These are phyloP conservation scores for Laupala kohalensis DNA, from an alignment of 1,140 invertebrate species.

Conservation along the genomic window DNA sequence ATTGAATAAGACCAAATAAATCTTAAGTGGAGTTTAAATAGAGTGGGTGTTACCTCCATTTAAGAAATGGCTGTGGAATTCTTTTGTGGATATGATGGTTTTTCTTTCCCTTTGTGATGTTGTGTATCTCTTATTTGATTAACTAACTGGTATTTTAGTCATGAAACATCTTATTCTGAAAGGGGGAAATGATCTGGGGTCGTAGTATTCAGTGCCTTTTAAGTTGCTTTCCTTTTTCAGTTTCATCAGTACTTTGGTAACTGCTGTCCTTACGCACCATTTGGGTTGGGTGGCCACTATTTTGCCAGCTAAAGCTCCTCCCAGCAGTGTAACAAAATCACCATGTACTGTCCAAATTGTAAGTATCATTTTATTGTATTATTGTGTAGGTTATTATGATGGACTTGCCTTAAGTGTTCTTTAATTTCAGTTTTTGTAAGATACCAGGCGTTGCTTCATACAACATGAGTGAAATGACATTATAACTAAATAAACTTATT, in stretches of 20 bases:
- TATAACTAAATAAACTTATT: too few relatives aligned
- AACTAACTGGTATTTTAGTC: not conserved
- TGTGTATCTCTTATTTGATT: too few relatives aligned
- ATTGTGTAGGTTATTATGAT: not conserved
- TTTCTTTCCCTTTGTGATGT: too few relatives aligned
- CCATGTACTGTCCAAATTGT: constrained; percentile 6
- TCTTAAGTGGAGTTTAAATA: too few relatives aligned
- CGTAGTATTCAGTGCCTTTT: not conserved
- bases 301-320: constrained; percentile 15
- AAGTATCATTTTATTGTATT: not conserved
- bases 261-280: constrained; percentile 77
- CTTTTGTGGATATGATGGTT: too few relatives aligned
- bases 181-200: not conserved
- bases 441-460: not conserved
- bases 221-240: constrained; percentile 36
- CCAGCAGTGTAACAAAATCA: not conserved
- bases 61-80: too few relatives aligned
- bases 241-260: constrained; percentile 78
- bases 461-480: not conserved
- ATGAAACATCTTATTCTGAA: not conserved
- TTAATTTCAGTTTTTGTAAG: not conserved
- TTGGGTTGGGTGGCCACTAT: constrained; percentile 80
- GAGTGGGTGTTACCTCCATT: too few relatives aligned
- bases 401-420: too few relatives aligned
- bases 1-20: too few relatives aligned